Conservation (phyloP, 2,113 vertebrate species). For the Cathartes aura region DNA sequence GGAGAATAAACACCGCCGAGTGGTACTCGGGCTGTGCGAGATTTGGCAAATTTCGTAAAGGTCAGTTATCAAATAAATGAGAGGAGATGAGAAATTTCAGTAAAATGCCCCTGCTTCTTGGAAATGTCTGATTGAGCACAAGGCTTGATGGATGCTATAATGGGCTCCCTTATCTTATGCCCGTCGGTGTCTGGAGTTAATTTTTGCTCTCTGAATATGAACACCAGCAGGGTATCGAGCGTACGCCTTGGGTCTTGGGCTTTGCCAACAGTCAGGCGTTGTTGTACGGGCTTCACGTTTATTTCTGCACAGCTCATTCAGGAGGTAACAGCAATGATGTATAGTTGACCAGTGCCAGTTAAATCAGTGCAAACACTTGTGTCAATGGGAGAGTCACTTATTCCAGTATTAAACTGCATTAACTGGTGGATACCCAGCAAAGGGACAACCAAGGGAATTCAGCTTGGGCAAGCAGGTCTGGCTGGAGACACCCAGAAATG, state of each 20-base stretch:
- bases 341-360: neutral
- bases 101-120: neutral
- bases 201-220: neutral
- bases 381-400: neutral
- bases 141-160: neutral
- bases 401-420: neutral
- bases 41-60: neutral
- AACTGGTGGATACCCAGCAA: neutral
- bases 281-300: rapidly evolving
- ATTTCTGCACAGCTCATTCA: neutral
- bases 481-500: neutral
- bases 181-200: neutral
- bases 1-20: neutral
- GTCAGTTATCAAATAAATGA: neutral
- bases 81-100: constrained; percentile 4
- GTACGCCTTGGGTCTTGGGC: rapidly evolving
- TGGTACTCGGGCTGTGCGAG: neutral
- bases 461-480: neutral
- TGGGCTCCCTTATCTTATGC: neutral
- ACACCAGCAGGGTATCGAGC: rapidly evolving
- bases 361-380: neutral
- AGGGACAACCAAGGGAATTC: neutral
- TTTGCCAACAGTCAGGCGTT: neutral
- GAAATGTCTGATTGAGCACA: neutral
- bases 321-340: neutral